Evolutionary conservation across 2,797 vertebrate species (phyloP), one percentile per base, ranked within the genome.

Genomic region (Danio kyathit): DNA sequence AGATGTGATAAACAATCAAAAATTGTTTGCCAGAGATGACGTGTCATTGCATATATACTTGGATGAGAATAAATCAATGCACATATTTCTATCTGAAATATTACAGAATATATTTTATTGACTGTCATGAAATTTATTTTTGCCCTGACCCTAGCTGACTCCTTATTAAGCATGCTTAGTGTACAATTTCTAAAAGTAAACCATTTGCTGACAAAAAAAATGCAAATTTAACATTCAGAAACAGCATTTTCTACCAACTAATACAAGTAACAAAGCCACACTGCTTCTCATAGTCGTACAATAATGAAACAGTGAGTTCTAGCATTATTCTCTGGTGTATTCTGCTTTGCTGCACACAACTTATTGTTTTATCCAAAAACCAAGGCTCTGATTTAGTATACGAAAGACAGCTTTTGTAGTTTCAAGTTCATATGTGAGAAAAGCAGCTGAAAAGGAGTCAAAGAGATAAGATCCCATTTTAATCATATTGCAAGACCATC

Each of bases 381-480:
- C 72, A 85, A 85, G 70, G 80, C 72, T 87, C 81, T 79, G 81
- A 80, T 87, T 85, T 84, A 84, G 81, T 90, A 84, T 11, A 75
- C 46, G 83, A 64, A 77, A 86, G 81, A 82, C 64, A 75, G 81
- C 66, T 82, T 78, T 82, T 69, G 80, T 83, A 82, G 85, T 89
- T 90, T 87, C 66, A 81, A 83, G 74, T 87, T 90, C 79, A 86
- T 63, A 65, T 88, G 75, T 81, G 76, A 88, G 56, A 60, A 66
- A 86, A 70, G 82, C 61, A 84, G 72, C 73, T 82, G 41, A 80
- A 88, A 88, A 83, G 59, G 85, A 90, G 82, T 80, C 61, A 84
- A 81, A 82, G 49, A 84, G 87, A 89, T 89, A 91, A 87, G 83
- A 78, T 86, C 69, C 65, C 66, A 83, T 89, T 92, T 89, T 84